Evolutionary conservation across 2,888 invertebrate genomes (phyloP), one percentile per base, ranked within the genome.

Genomic region (Melinaea menophilus): DNA sequence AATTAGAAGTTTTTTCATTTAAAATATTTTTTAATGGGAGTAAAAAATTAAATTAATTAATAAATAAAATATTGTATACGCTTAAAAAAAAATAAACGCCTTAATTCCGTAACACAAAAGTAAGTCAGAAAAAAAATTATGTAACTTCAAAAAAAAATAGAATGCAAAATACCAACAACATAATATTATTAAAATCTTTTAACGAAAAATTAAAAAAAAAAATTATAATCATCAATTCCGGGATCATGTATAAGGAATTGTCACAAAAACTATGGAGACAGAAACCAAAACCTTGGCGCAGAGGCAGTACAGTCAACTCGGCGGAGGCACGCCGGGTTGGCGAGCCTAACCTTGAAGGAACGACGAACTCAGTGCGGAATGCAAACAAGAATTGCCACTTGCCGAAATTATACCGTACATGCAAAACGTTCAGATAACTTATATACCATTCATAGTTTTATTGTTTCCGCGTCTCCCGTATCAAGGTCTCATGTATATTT

Each of bases 301-400:
- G 34, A 54, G 58, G 63, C 68, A 59, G 69, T 67, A 62, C 65
- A 66, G 73, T 77, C 75, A 75, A 73, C 71, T 72, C 73, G 65
- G 66, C 63, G 58, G 65, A 82, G 85, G 86, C 85, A 75, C 85
- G 80, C 79, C 72, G 75, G 78, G 80, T 80, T 75, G 75, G 74
- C 73, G 75, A 74, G 74, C 71, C 68, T 79, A 82, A 81, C 89
- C 90, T 89, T 89, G 89, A 74, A 66, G 72, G 79, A 80, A 76
- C 89, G 79, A 77, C 86, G 88, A 89, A 85, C 88, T 78, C 82
- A 67, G 76, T 62, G 59, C 80, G 86, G 88, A 88, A 86, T 85
- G 88, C 86, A 83, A 88, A 87, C 85, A 84, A 77, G 79, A 77
- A 76, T 77, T 70, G 76, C 75, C 75, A 73, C 77, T 80, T 80